Evolutionary conservation across 2,888 invertebrate species (phyloP), one percentile per base, ranked within the genome.

Genomic region (Leucozona laternaria): DNA sequence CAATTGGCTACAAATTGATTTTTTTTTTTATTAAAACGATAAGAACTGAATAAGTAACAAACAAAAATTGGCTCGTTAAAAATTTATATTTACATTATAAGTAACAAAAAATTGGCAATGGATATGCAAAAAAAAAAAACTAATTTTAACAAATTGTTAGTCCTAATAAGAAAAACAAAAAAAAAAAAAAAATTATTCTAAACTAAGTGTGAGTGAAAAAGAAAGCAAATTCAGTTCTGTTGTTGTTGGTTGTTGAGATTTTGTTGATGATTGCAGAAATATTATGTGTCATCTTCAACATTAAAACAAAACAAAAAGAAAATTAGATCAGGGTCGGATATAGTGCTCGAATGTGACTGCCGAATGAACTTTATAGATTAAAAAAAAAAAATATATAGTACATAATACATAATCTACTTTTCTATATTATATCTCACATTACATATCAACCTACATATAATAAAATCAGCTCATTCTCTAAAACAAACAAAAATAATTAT

Each of bases 231-330:
- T 89, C 89, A 89, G 89, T 89, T 89, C 89, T 88, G 89, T 89
- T 89, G 88, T 89, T 89, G 88, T 87, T 88, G 88, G 83, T 89
- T 89, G 89, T 89, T 89, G 89, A 73, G 76, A 89, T 88, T 88
- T 89, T 89, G 89, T 89, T 88, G 89, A 89, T 89, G 89, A 88
- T 89, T 37, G 66, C 88, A 73, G 68, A 64, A 86, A 88, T 84
- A 37, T 53, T 28, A 6, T 68, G 68, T 72, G 81, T 88, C 88
- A 86, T 86, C 86, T 72, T 71, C 81, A 80, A 73, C 62, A 80
- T 78, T 55, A 83, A 58, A 73, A 62, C 45, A 79, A 83, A 77
- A 79, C 81, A 71, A 77, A 79, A 84, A 71, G 50, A 25, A 88
- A 76, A 43, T 79, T 58, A 66, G 82, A 87, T 73, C 77, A 77